Base-by-base conservation (phyloP, 2,888 invertebrate species). In the Folsomia manolachei region DNA sequence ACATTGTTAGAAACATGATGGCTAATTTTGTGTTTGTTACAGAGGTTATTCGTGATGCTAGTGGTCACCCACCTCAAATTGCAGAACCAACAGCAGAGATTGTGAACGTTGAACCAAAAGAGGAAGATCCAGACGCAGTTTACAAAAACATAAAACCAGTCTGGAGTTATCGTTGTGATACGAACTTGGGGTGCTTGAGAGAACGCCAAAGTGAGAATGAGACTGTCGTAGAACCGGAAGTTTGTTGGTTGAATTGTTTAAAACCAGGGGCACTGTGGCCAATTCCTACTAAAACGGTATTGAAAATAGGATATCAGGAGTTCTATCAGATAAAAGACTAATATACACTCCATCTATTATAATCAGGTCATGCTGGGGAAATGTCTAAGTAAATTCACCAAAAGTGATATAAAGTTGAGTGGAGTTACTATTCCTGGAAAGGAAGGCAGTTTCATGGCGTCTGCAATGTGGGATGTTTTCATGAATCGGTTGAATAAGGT, bases 201-300 rank as follows among this genome's bases (percentile, higher is more conserved):
- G 52, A 66, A 23, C 25, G 39, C 2, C n/a, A n/a, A 24, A 14
- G 39, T 1, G 23, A 24, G 52, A 66, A 51, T 66, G 63, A 27
- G 19, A 39, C 39, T 23, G 11, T n/a, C 9, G 65, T 64, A 7
- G 27, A 64, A 14, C 64, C 23, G 9, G 64, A 66, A 7, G 85
- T 88, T 52, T 91, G 91, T 79, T 86, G 90, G 51, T 85, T 90
- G 1, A 88, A 88, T 0, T 91, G 91, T 79, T 90, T 90, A 0
- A 83, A 86, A 24, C 88, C 87, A 79, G 90, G 90, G 0, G 86
- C 88, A 0, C 84, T 91, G 2, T 91, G 91, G 91, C 91, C 91
- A 0, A 84, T 84, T 79, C 91, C 91, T 0, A 87, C 88, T 0
- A 85, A 79, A 11, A 56, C 71, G 21, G 72, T 73, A 51, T 21